Evolutionary conservation across 2,797 vertebrate genomes (phyloP).

Genomic region (Mormyrops boulengeri): DNA sequence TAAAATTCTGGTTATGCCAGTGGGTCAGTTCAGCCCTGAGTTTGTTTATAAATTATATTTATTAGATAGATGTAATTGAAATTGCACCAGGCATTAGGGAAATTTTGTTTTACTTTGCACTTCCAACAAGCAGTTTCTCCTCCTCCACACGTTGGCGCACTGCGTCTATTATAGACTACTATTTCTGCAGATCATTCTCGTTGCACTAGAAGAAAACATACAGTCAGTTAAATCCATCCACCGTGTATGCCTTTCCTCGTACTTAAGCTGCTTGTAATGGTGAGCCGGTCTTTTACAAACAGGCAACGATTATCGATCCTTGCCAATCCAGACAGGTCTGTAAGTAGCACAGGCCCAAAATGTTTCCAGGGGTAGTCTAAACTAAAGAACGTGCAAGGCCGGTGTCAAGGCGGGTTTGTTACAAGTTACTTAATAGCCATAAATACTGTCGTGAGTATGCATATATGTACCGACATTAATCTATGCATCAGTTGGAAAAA

Average conservation of each 20-base stretch:
- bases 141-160: conserved; percentile 23
- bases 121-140: conserved; percentile 14
- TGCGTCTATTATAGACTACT: not conserved
- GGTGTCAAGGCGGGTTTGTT: not conserved
- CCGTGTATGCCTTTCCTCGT: not conserved
- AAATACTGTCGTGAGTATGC: not conserved
- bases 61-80: not conserved
- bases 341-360: not conserved
- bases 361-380: not conserved
- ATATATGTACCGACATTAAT: not conserved
- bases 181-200: not conserved
- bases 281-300: not conserved
- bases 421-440: not conserved
- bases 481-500: not conserved
- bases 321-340: not conserved
- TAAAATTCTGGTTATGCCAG: not conserved
- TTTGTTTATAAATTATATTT: not conserved
- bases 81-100: not conserved
- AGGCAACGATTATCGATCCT: not conserved
- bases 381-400: not conserved
- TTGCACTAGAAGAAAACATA: not conserved
- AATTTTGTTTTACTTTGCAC: not conserved
- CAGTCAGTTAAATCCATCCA: not conserved
- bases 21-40: not conserved
- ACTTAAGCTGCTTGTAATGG: not conserved